These are phyloP conservation scores for Zapus hudsonius DNA, from an alignment of 2,113 vertebrate genomes.

Conservation along the genomic window DNA sequence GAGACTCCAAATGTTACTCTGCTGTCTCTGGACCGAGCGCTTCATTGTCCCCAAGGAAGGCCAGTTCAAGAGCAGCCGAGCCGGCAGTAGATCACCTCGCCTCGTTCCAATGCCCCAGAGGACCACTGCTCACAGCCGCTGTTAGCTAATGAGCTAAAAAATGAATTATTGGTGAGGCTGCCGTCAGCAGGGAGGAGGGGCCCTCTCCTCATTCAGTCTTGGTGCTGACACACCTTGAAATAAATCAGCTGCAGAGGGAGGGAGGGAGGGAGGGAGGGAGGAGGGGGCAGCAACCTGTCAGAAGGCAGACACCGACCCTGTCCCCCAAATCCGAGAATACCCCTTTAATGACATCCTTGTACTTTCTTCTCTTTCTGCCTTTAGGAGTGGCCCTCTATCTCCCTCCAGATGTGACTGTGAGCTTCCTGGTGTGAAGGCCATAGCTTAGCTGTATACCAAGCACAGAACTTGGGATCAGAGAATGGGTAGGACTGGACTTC, in stretches of 20 bases:
- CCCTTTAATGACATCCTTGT: fast-evolving
- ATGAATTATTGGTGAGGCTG: slow-evolving; percentile 87
- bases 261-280: slow-evolving; percentile 48
- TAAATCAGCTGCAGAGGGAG: slow-evolving; percentile 80
- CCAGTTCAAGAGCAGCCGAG: slow-evolving; percentile 86
- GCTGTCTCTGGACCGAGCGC: slow-evolving; percentile 58
- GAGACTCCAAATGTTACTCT: slow-evolving; percentile 30
- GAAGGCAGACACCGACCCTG: slow-evolving; percentile 44
- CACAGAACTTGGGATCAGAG: background rate
- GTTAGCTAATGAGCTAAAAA: slow-evolving; percentile 90
- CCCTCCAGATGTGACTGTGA: background rate
- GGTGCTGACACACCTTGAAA: slow-evolving; percentile 85
- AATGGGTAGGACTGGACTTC: fast-evolving
- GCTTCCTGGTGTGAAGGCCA: background rate
- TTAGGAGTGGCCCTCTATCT: fast-evolving
- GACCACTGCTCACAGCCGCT: slow-evolving; percentile 84
- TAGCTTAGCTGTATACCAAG: background rate
- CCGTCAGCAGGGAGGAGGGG: slow-evolving; percentile 84
- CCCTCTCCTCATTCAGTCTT: slow-evolving; percentile 77
- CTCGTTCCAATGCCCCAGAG: slow-evolving; percentile 81
- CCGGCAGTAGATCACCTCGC: slow-evolving; percentile 84
- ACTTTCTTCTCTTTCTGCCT: slow-evolving; percentile 3
- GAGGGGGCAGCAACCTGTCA: slow-evolving; percentile 52
- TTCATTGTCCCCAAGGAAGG: slow-evolving; percentile 83
- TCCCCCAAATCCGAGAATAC: slow-evolving; percentile 59